Conservation (phyloP, 1,140 invertebrate species). For the Scaptodrosophila lebanonensis region DNA sequence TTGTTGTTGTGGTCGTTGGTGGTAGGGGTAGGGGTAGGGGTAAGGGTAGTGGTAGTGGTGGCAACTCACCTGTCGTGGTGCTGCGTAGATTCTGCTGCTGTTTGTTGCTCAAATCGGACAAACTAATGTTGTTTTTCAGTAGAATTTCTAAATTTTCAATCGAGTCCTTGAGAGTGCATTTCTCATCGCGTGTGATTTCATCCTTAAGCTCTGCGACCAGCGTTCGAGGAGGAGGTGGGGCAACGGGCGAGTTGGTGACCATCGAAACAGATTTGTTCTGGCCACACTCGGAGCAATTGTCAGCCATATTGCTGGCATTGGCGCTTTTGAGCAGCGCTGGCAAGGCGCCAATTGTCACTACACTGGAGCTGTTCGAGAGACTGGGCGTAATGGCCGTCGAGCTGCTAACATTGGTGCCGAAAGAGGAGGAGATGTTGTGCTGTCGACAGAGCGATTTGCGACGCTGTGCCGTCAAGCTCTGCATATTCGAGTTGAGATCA, state of each 20-base stretch:
- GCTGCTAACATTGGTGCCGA: constrained; percentile 62
- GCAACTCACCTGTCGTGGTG: constrained; percentile 11
- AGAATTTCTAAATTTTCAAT: constrained; percentile 76
- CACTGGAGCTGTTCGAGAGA: constrained; percentile 71
- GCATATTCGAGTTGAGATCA: constrained; percentile 74
- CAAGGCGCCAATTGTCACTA: constrained; percentile 62
- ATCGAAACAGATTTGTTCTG: constrained; percentile 28
- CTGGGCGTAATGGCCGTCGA: constrained; percentile 66
- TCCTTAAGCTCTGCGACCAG: constrained; percentile 59
- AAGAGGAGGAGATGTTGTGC: constrained; percentile 73
- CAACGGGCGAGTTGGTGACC: constrained; percentile 9
- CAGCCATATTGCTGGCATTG: constrained; percentile 27
- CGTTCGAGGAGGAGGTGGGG: constrained; percentile 37
- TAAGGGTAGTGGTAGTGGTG: too few relatives aligned
- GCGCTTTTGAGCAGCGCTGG: constrained; percentile 42
- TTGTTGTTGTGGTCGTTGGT: not conserved
- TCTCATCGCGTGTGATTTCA: constrained; percentile 57
- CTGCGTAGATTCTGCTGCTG: constrained; percentile 68
- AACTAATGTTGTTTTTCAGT: constrained; percentile 75
- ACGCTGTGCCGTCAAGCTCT: constrained; percentile 68
- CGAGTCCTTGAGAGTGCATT: constrained; percentile 63
- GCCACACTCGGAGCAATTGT: constrained; percentile 39
- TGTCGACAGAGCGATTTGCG: constrained; percentile 72
- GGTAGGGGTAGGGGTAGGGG: too few relatives aligned
- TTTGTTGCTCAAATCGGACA: constrained; percentile 74